Base-by-base conservation (phyloP, 2,888 invertebrate genomes). In the Aphidius colemani region DNA sequence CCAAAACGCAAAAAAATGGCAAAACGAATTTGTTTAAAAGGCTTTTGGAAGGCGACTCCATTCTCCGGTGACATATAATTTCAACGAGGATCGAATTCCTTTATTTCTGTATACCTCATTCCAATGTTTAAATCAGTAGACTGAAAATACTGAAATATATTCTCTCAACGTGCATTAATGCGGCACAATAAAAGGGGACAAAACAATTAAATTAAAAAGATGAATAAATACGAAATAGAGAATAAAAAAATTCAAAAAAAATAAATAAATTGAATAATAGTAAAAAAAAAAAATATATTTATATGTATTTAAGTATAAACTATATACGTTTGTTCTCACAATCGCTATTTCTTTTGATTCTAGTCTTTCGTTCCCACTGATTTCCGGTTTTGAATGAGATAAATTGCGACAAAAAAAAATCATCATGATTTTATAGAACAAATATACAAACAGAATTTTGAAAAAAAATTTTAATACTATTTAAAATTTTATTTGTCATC, bases 241-340 rank as follows among this genome's bases (percentile, higher is more conserved):
- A 64, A 53, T 60, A 53, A 58, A 57, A 60, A 60, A 59, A 55
- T 43, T 43, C 39, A 48, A 18, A 63, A 30, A 51, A 45, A 63
- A 30, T n/a, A n/a, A 40, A 11, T 11, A 13, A 59, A 63, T 63
- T 43, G 40, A 53, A 50, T 44, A 49, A 48, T 48, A 46, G n/a
- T n/a, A n/a, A n/a, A 11, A n/a, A 53, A 63, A 55, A 18, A 18
- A 18, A 18, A 18, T 1, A 18, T 18, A 18, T 46, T 39, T 46
- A 30, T 30, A 30, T n/a, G 46, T 8, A n/a, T 43, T 41, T 40
- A 9, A 10, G 30, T 18, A 13, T 13, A 7, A 46, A 11, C 9
- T n/a, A 58, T 59, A 46, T 46, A 64, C 61, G 40, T 49, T 49
- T 53, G 59, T 57, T 67, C 66, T 53, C 64, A 64, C 66, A 66